Conservation (phyloP, 2,113 vertebrate species). For the Varanus komodoensis region DNA sequence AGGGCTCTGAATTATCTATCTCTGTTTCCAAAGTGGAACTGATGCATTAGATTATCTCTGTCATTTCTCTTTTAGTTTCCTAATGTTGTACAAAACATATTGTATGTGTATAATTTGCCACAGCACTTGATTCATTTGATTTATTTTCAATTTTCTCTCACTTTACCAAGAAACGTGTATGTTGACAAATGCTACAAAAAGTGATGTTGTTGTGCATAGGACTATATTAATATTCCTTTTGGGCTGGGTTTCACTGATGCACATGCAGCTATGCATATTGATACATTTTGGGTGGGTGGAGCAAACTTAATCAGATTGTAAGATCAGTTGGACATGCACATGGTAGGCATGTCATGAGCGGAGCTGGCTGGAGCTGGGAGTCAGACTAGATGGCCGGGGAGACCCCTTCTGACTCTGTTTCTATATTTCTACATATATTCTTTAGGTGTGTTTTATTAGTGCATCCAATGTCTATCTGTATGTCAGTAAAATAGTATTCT, state of each 20-base stretch:
- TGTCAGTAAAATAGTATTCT: not conserved
- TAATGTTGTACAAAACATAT: not conserved
- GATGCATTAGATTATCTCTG: not conserved
- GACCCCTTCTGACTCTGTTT: no score
- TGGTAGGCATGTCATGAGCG: no score
- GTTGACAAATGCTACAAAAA: not conserved
- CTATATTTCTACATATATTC: not conserved
- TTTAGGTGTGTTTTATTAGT: not conserved
- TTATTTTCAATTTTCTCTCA: not conserved
- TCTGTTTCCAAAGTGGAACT: not conserved
- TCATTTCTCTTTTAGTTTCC: not conserved
- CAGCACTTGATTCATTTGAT: not conserved
- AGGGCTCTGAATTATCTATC: no score
- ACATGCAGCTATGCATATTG: not conserved
- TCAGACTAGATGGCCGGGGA: no score
- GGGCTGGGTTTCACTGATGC: not conserved
- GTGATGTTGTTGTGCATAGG: not conserved
- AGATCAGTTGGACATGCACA: not conserved
- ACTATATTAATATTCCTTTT: not conserved
- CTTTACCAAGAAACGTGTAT: not conserved
- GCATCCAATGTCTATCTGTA: not conserved
- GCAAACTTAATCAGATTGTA: not conserved
- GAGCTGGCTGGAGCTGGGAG: no score
- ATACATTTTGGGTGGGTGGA: not conserved
- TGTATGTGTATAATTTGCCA: not conserved